Evolutionary conservation across 2,113 vertebrate species (phyloP), one percentile per base, ranked within the genome.

Genomic region (Thamnaconus septentrionalis): DNA sequence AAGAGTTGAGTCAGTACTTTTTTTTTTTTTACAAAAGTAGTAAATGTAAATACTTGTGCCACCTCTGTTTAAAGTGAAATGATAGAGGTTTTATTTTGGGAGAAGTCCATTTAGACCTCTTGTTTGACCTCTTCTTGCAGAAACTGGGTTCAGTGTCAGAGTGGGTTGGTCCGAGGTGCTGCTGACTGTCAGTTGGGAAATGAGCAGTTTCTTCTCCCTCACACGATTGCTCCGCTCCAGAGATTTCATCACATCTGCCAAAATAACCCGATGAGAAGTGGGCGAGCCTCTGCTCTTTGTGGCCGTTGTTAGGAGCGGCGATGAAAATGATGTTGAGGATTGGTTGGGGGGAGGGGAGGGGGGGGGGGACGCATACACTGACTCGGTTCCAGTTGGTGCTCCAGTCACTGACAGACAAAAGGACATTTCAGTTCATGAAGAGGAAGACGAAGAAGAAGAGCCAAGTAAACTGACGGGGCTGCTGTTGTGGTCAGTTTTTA

Each of bases 171-270:
- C 18, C 1, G 18, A 31, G 18, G 18, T 31, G 18, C 18, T 31
- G 18, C 18, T 31, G 18, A 31, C 18, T 31, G 64, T 83, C 73
- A 59, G 49, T 45, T 72, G 66, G 56, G 60, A 68, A 82, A 66
- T 58, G 18, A 42, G 53, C 49, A 69, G 68, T 72, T 86, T 61
- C 79, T 85, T 52, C 75, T 31, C 18, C 67, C 76, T 72, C 84
- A 80, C 75, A 71, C 73, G 73, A 79, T 64, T 47, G 73, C 76
- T 73, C 64, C 65, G 73, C 76, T 73, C 66, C 65, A 12, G 43
- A 76, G 59, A 69, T 64, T 44, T 48, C 40, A 57, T 62, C 53
- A 58, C 78, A 73, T 76, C 82, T 87, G 76, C 56, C 63, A 69
- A 53, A 79, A 66, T 73, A 55, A 83, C 66, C 59, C 60, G 52